Percentiles rank a stretch among this genome's conserved stretches.
These are phyloP conservation scores for Halichoeres trimaculatus DNA, from an alignment of 2,113 vertebrate genomes.

Conservation along the genomic window DNA sequence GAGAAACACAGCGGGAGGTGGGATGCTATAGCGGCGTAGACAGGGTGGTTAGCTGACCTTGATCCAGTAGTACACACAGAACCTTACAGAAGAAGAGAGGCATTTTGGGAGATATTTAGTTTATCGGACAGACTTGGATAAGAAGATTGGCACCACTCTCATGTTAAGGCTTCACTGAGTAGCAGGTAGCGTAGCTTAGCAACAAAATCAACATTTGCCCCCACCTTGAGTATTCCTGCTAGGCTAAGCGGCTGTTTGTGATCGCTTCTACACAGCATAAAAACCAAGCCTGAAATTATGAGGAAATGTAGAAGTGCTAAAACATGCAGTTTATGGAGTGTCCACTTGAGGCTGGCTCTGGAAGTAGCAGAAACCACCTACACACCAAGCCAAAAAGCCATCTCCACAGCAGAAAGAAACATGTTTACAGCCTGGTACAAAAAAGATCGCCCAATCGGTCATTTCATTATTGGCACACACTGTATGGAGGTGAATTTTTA, in stretches of 20 bases:
- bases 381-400: no score
- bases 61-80: slow-evolving; percentile 28
- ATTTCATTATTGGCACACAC: no score
- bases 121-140: not conserved
- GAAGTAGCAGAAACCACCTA: no score
- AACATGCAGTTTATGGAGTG: no score
- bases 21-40: slow-evolving; percentile 35
- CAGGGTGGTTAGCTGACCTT: slow-evolving; percentile 55
- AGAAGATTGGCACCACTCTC: not conserved
- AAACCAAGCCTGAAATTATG: no score
- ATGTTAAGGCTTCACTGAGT: not conserved
- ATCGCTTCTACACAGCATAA: not conserved
- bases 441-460: no score
- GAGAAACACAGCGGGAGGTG: slow-evolving; percentile 56
- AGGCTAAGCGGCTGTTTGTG: not conserved
- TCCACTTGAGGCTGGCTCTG: no score
- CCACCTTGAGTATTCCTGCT: not conserved
- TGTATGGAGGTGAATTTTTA: no score
- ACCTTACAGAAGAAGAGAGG: not conserved
- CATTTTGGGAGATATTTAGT: not conserved
- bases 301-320: no score
- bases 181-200: slow-evolving; percentile 5
- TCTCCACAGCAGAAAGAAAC: no score
- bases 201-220: not conserved
- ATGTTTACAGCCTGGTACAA: no score